Percentiles rank a stretch among this genome's conserved stretches.
Evolutionary conservation across 2,888 invertebrate genomes (phyloP).

Genomic region (Punctoribates punctum): DNA sequence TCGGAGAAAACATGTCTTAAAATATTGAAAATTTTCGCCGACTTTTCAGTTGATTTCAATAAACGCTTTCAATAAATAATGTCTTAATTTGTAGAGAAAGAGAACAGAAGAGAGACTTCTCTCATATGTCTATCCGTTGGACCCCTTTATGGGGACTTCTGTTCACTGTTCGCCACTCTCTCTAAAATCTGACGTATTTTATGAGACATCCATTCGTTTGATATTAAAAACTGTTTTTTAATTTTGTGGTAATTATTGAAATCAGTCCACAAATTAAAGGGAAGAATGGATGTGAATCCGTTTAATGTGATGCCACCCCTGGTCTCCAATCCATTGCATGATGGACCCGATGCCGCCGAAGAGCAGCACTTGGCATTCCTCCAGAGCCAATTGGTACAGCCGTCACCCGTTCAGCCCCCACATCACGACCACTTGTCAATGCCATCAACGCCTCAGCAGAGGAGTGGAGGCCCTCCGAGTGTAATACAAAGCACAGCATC

Average conservation of each 20-base stretch:
- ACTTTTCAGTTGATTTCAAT: not conserved
- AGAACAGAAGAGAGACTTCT: too few species aligned
- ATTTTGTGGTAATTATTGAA: not conserved
- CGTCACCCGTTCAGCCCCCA: slow-evolving; percentile 48
- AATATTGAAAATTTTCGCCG: not conserved
- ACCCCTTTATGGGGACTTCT: too few species aligned
- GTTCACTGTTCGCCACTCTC: too few species aligned
- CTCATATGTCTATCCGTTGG: too few species aligned
- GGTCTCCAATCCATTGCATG: not conserved
- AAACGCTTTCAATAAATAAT: not conserved
- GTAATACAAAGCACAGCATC: slow-evolving; percentile 28
- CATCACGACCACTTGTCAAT: slow-evolving; percentile 41
- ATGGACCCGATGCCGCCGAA: slow-evolving; percentile 41
- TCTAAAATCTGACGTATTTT: too few species aligned
- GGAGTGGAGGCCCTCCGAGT: slow-evolving; percentile 1
- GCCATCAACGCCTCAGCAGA: slow-evolving; percentile 23
- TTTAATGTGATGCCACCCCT: slow-evolving; percentile 12
- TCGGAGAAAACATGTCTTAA: not conserved
- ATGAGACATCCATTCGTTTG: too few species aligned
- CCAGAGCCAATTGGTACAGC: slow-evolving; percentile 46
- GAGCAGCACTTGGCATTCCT: slow-evolving; percentile 49
- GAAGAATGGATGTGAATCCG: slow-evolving; percentile 7
- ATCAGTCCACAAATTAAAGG: not conserved
- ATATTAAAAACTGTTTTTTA: too few species aligned
- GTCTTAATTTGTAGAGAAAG: too few species aligned